These are phyloP conservation scores for Sebastiscus albofasciatus DNA, from an alignment of 2,797 vertebrate genomes.

Conservation along the genomic window DNA sequence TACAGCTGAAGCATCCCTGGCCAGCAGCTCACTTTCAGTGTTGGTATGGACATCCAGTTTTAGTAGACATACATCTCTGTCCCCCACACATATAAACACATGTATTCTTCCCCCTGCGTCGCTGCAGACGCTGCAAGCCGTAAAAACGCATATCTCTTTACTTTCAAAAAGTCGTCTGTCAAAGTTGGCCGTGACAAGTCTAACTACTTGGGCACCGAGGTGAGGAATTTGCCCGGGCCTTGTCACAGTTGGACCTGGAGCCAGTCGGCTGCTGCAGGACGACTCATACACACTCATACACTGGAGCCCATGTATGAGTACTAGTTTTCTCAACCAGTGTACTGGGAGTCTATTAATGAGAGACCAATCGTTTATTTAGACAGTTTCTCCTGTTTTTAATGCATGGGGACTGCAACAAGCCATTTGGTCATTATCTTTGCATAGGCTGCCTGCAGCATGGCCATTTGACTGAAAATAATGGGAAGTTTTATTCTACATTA, in stretches of 20 bases:
- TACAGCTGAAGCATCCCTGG: background rate
- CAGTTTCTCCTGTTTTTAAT: constrained; percentile 41
- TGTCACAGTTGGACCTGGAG: constrained; percentile 84
- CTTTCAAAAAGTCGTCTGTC: constrained; percentile 76
- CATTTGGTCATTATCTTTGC: constrained; percentile 53
- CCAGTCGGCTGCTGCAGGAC: constrained; percentile 68
- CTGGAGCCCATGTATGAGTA: constrained; percentile 22
- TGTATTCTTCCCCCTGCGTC: constrained; percentile 1
- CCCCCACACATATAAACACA: background rate
- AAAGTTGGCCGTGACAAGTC: constrained; percentile 76
- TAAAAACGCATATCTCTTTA: constrained; percentile 67
- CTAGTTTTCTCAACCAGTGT: constrained; percentile 5
- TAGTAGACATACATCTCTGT: background rate
- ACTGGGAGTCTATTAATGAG: constrained; percentile 36
- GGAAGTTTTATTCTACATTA: constrained; percentile 58
- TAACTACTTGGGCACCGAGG: constrained; percentile 78
- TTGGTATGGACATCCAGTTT: background rate
- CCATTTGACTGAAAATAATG: constrained; percentile 61
- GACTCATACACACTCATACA: constrained; percentile 26
- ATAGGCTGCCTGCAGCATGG: constrained; percentile 31
- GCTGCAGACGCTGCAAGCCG: constrained; percentile 56
- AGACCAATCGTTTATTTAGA: constrained; percentile 42
- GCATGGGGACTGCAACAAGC: constrained; percentile 37
- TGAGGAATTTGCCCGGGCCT: constrained; percentile 86
- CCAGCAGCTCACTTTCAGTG: background rate